Evolutionary conservation across 2,113 vertebrate species (phyloP).

Genomic region (Passer montanus): DNA sequence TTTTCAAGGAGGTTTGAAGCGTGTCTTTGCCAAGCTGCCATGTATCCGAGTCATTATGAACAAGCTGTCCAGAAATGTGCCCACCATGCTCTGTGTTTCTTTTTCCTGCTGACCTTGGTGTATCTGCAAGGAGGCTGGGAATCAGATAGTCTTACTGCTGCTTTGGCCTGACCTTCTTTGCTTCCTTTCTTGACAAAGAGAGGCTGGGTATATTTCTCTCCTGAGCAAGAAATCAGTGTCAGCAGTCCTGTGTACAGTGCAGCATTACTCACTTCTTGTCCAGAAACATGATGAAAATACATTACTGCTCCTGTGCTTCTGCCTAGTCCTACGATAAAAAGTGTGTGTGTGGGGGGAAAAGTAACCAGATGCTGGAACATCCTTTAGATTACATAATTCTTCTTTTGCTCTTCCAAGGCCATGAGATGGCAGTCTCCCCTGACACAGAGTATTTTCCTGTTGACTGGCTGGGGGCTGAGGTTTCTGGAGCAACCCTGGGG

Average conservation of each 20-base stretch:
- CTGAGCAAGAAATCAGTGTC: background rate
- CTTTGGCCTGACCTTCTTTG: background rate
- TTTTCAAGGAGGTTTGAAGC: background rate
- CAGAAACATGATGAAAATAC: background rate
- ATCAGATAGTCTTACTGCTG: background rate
- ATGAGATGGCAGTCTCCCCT: conserved; percentile 55
- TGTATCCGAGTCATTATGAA: background rate
- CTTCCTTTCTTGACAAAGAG: background rate
- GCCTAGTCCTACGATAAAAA: background rate
- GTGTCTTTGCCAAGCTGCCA: background rate
- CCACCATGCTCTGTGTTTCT: background rate
- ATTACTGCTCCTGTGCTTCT: background rate
- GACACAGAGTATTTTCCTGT: conserved; percentile 25
- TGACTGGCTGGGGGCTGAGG: conserved; percentile 60
- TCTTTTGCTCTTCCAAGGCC: conserved; percentile 33
- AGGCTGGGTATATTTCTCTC: background rate
- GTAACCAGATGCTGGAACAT: background rate
- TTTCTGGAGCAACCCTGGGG: conserved; percentile 71
- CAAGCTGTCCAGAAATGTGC: background rate
- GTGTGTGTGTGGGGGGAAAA: rapidly evolving
- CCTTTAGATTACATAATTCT: background rate
- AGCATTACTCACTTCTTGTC: background rate
- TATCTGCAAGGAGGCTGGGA: background rate
- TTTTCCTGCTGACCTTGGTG: background rate
- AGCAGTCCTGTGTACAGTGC: background rate